These are phyloP conservation scores for Drosophila ercepeae DNA, from an alignment of 1,140 invertebrate species.

Conservation along the genomic window DNA sequence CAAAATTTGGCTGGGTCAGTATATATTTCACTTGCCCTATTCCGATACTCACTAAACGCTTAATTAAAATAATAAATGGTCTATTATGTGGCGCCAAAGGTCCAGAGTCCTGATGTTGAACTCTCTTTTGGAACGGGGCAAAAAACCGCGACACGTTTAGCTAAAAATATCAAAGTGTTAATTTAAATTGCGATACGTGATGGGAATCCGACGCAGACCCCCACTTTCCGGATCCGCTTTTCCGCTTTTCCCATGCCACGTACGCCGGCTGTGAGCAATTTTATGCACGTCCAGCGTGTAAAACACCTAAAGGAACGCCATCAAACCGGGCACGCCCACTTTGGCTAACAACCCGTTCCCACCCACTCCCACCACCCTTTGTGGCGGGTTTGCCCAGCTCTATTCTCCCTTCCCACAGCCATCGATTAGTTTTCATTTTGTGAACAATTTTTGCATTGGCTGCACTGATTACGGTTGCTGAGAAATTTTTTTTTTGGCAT, in stretches of 20 bases:
- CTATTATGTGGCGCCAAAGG: conserved; percentile 30
- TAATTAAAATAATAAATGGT: conserved; percentile 71
- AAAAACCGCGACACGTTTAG: conserved; percentile 77
- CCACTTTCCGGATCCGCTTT: conserved; percentile 8
- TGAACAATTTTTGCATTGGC: conserved; percentile 71
- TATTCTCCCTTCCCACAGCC: conserved; percentile 13
- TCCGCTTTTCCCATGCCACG: conserved; percentile 36
- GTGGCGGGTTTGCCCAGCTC: conserved; percentile 7
- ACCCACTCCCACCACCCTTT: not conserved
- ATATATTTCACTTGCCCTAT: conserved; percentile 13
- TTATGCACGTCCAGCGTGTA: conserved; percentile 81
- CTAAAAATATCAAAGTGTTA: conserved; percentile 75
- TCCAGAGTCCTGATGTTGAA: conserved; percentile 3
- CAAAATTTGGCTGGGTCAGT: not conserved
- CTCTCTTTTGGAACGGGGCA: conserved; percentile 14
- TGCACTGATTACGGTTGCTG: conserved; percentile 68
- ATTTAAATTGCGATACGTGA: conserved; percentile 80
- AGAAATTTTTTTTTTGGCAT: conserved; percentile 29
- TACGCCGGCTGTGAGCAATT: conserved; percentile 69
- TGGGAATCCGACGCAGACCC: conserved; percentile 48
- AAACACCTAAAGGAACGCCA: conserved; percentile 74
- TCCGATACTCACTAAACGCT: conserved; percentile 42
- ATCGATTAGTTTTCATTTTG: conserved; percentile 82
- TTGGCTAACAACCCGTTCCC: conserved; percentile 16
- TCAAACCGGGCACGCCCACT: conserved; percentile 36